Evolutionary conservation across 2,113 vertebrate genomes (phyloP).

Genomic region (Stictonetta naevosa): DNA sequence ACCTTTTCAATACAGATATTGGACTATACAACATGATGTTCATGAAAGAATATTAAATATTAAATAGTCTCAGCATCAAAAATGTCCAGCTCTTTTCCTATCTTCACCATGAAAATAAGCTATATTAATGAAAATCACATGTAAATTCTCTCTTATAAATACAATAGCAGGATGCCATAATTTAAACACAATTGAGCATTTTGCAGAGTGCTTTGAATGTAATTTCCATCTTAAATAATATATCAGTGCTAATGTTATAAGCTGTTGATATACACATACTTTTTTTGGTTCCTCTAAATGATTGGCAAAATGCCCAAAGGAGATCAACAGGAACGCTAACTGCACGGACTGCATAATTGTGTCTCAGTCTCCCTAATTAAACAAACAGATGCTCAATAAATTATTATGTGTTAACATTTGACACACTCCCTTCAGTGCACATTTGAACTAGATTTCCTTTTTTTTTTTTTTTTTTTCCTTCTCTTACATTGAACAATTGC

Average conservation of each 20-base stretch:
- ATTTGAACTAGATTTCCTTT: background rate
- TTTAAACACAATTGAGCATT: background rate
- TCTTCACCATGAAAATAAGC: background rate
- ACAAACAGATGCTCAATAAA: background rate
- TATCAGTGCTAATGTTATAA: background rate
- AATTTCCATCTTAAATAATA: background rate
- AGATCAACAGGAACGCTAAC: background rate
- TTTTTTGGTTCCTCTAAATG: background rate
- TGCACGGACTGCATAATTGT: background rate
- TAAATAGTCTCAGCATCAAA: background rate
- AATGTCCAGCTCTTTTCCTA: background rate
- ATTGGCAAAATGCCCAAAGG: background rate
- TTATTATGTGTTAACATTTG: background rate
- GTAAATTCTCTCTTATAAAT: background rate
- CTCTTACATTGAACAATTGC: background rate
- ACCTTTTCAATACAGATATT: background rate
- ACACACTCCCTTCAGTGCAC: background rate
- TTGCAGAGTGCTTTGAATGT: background rate
- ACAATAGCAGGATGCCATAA: background rate
- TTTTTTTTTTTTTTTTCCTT: background rate
- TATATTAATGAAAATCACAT: background rate
- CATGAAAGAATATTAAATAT: background rate
- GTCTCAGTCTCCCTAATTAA: background rate
- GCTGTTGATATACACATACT: background rate
- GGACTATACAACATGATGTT: background rate